Evolutionary conservation across 1,140 invertebrate species (phyloP).

Genomic region (Bombus polaris): DNA sequence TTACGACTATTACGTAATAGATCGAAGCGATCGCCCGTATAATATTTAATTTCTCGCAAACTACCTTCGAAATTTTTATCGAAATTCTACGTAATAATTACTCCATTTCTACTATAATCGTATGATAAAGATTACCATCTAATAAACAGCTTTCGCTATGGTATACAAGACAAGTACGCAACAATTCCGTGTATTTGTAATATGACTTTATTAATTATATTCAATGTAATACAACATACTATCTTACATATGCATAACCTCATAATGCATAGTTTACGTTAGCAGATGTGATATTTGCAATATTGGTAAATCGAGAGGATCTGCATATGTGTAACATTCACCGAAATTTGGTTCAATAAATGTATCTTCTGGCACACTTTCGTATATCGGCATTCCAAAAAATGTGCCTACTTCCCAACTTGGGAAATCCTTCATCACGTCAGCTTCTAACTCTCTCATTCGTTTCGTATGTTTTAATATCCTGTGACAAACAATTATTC

Average conservation of each 20-base stretch:
- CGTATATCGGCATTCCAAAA: conserved; percentile 34
- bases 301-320: accelerated
- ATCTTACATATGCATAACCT: not conserved
- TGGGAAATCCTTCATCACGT: conserved; percentile 52
- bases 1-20: too few relatives aligned
- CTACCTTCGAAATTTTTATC: too few relatives aligned
- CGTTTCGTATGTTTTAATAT: conserved; percentile 33
- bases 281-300: accelerated
- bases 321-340: accelerated
- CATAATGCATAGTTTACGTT: not conserved
- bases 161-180: too few relatives aligned
- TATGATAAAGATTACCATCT: too few relatives aligned
- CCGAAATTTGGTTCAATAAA: not conserved
- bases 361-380: not conserved
- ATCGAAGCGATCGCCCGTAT: too few relatives aligned
- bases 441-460: conserved; percentile 14
- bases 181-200: not conserved
- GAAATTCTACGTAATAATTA: too few relatives aligned
- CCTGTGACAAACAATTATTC: not conserved
- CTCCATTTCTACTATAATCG: too few relatives aligned
- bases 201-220: not conserved
- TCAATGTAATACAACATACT: not conserved
- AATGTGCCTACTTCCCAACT: conserved; percentile 54
- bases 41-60: too few relatives aligned
- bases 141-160: too few relatives aligned